Percentiles rank a stretch among this genome's conserved stretches.
These are phyloP conservation scores for Trisateles emortualis DNA, from an alignment of 2,888 invertebrate genomes.

Conservation along the genomic window DNA sequence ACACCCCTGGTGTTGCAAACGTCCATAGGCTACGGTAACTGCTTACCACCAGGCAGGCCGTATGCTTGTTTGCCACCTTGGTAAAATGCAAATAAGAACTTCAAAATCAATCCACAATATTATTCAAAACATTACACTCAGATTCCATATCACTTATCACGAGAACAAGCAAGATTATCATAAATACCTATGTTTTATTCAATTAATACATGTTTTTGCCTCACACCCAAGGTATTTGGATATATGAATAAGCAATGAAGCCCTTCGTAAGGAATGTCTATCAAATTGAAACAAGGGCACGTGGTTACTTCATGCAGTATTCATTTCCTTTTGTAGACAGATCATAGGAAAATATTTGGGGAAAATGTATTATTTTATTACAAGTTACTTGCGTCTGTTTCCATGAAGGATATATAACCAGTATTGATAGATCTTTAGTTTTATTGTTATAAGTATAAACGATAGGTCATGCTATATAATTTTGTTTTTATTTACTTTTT, in stretches of 20 bases:
- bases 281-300: conserved; percentile 36
- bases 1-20: too few species aligned
- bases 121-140: neutral
- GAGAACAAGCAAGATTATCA: neutral
- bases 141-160: neutral
- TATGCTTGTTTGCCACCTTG: too few species aligned
- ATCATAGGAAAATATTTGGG: conserved; percentile 13
- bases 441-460: too few species aligned
- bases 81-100: too few species aligned
- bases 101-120: neutral
- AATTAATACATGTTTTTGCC: conserved; percentile 43
- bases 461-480: too few species aligned
- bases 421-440: too few species aligned
- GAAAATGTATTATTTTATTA: neutral
- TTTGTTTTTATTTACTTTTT: too few species aligned
- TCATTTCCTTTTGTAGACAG: conserved; percentile 27
- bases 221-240: conserved; percentile 23
- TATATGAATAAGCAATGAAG: conserved; percentile 44
- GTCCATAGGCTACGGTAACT: too few species aligned
- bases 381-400: too few species aligned
- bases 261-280: conserved; percentile 19
- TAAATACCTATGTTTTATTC: conserved; percentile 18
- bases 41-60: too few species aligned
- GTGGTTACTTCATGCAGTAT: conserved; percentile 36
- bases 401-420: too few species aligned